phyloP scores from a whole-genome alignment of 2,888 invertebrate species.

The Dione vanillae region DNA sequence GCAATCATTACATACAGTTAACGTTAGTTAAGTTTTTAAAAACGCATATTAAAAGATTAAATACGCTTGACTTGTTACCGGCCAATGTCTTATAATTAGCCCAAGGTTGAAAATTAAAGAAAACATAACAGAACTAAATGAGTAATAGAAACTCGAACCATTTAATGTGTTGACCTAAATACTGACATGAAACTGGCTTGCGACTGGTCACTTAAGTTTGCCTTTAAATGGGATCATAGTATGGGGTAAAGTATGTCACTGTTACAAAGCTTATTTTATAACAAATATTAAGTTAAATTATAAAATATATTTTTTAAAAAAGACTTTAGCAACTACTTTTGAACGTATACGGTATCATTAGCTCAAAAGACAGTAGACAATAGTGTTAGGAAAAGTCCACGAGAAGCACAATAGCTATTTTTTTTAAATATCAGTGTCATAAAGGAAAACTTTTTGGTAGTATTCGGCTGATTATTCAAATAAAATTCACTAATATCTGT shows the following conservation, averaged over 20 bases:
- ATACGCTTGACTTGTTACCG: not conserved
- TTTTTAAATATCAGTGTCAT: no score
- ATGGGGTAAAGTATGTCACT: constrained; percentile 29
- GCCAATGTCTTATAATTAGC: constrained; percentile 26
- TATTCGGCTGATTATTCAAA: no score
- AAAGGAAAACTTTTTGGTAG: no score
- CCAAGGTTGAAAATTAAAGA: constrained; percentile 42
- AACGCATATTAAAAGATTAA: not conserved
- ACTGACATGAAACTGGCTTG: constrained; percentile 36
- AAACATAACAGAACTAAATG: constrained; percentile 38
- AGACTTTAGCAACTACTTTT: no score
- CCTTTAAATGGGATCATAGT: not conserved
- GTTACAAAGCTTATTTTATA: not conserved
- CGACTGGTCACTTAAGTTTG: constrained; percentile 25
- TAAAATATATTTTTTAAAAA: no score
- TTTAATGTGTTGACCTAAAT: constrained; percentile 44
- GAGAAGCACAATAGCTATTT: no score
- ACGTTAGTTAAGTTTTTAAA: no score
- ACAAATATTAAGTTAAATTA: not conserved
- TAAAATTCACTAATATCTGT: no score
- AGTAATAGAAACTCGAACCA: constrained; percentile 44
- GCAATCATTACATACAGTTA: no score
- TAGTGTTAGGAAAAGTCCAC: no score
- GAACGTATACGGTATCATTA: no score
- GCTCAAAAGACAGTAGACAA: no score